Evolutionary conservation across 2,797 vertebrate species (phyloP), one percentile per base, ranked within the genome.

Genomic region (Luscinia luscinia): DNA sequence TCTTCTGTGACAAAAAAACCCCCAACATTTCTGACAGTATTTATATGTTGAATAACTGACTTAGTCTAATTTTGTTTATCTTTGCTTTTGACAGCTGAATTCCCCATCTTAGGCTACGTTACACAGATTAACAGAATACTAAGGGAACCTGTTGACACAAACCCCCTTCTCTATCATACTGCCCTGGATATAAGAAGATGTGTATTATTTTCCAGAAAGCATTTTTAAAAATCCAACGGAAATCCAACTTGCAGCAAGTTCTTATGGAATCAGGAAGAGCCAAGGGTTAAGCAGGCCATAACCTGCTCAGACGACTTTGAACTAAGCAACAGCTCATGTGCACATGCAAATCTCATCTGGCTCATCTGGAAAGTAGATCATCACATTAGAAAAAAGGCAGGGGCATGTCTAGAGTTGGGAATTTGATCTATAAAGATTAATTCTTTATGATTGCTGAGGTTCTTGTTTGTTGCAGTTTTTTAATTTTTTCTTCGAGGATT

Each of bases 141-240:
- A 23, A 73, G 0, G 0, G 23, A 76, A 62, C 6, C 16, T 51
- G 19, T 26, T 59, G 38, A 48, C 15, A 77, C 2, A 48, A 90
- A 63, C 6, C 3, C 4, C 7, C 6, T 67, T 46, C 21, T 64
- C 32, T 51, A n/a, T 34, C 24, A 23, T 23, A 62, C 11, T 64
- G 11, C 41, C 22, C 32, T 58, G 11, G 64, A 46, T 22, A 36
- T 8, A 52, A 41, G 15, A 40, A 58, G 54, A 67, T 26, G 9
- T 21, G 30, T 48, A 28, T 66, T 83, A 20, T 67, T 83, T 79
- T 80, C 73, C 23, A 81, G 55, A 79, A 87, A 89, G 16, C 12
- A 64, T 63, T 84, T 82, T 4, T 0, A 68, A 66, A 84, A 69
- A 23, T 41, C 12, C 28, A 74, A 3, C 36, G 48, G 54, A 81